A percentile compares a stretch with the other conserved stretches of the same genome.
Conservation (phyloP, 2,797 vertebrate species). For the Pangasius larnaudii region DNA sequence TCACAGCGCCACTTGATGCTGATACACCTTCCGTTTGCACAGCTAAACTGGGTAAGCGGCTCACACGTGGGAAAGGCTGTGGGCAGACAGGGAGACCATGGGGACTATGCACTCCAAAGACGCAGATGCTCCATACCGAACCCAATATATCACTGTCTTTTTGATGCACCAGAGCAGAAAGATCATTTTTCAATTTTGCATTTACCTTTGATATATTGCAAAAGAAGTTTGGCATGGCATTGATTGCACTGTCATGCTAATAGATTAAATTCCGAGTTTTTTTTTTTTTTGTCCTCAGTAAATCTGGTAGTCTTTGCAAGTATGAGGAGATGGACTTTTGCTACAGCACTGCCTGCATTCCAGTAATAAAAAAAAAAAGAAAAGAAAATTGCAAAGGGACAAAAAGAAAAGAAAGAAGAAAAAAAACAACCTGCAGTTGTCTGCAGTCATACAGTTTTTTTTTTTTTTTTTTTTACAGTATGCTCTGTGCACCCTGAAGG, state of each 20-base stretch:
- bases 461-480: slow-evolving; percentile 15
- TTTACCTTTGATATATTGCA: slow-evolving; percentile 56
- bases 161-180: slow-evolving; percentile 51
- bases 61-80: slow-evolving; percentile 94
- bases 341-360: neutral
- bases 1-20: slow-evolving; percentile 94
- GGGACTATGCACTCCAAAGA: slow-evolving; percentile 23
- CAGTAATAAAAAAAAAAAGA: slow-evolving; percentile 5
- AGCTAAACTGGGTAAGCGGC: slow-evolving; percentile 89
- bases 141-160: slow-evolving; percentile 60
- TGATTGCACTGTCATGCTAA: slow-evolving; percentile 54
- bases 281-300: slow-evolving; percentile 34
- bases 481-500: slow-evolving; percentile 43
- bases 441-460: neutral
- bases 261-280: slow-evolving; percentile 54
- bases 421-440: slow-evolving; percentile 10
- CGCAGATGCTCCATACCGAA: slow-evolving; percentile 9
- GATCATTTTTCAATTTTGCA: slow-evolving; percentile 55
- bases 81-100: slow-evolving; percentile 48
- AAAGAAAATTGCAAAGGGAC: neutral
- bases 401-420: neutral
- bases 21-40: slow-evolving; percentile 91
- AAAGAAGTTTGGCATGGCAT: slow-evolving; percentile 53
- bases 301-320: slow-evolving; percentile 42
- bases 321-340: slow-evolving; percentile 8